phyloP scores from a whole-genome alignment of 1,140 invertebrate species.

The Neuroterus valhalla region DNA sequence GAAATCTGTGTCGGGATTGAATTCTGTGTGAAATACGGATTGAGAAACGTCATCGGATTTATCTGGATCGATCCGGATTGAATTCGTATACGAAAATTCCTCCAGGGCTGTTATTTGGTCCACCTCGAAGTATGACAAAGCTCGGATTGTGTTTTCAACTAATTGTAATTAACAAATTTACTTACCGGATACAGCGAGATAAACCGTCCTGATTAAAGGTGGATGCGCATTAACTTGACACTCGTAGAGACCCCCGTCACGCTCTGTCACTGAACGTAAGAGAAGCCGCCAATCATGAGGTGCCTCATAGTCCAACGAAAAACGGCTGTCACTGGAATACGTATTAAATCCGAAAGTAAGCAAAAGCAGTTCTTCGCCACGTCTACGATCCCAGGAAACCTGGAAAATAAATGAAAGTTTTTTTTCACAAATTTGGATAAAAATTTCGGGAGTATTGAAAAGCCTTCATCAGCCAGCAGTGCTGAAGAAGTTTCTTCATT shows the following conservation, averaged over 20 bases:
- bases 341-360: slow-evolving; percentile 86
- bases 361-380: slow-evolving; percentile 83
- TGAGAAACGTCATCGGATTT: no score
- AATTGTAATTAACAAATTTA: slow-evolving; percentile 38
- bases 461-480: no score
- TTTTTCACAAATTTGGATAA: no score
- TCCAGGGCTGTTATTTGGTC: no score
- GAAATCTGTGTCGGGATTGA: no score
- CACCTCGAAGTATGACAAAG: no score
- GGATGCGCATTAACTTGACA: slow-evolving; percentile 88
- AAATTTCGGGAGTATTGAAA: no score
- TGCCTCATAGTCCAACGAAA: slow-evolving; percentile 82
- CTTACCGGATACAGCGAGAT: slow-evolving; percentile 85
- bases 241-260: slow-evolving; percentile 86
- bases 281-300: slow-evolving; percentile 88
- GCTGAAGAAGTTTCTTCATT: no score
- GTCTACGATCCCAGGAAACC: slow-evolving; percentile 86
- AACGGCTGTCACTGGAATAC: slow-evolving; percentile 87
- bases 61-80: no score
- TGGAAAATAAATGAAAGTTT: slow-evolving; percentile 60
- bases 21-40: no score
- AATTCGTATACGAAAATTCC: no score
- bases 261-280: slow-evolving; percentile 83
- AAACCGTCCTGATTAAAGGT: slow-evolving; percentile 82
- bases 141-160: no score